phyloP scores from a whole-genome alignment of 2,113 vertebrate species.

The Hippocampus mohnikei region DNA sequence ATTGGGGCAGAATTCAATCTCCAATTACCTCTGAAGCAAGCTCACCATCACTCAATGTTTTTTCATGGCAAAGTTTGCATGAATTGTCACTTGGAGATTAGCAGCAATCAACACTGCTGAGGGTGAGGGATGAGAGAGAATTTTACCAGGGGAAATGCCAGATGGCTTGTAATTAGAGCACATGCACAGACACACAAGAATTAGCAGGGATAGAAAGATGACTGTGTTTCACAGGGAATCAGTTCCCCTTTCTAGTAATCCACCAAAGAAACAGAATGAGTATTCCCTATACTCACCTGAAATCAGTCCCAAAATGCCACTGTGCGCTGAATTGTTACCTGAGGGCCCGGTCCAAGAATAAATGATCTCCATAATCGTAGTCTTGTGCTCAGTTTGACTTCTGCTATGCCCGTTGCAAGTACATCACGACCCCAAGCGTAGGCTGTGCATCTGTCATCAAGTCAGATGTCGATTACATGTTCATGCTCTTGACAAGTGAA shows the following conservation, averaged over 20 bases:
- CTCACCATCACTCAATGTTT: constrained; percentile 32
- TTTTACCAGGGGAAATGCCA: constrained; percentile 66
- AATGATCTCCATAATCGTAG: constrained; percentile 30
- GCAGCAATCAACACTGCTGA: constrained; percentile 55
- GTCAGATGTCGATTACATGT: constrained; percentile 31
- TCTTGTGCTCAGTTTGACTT: constrained; percentile 41
- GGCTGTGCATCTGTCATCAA: constrained; percentile 37
- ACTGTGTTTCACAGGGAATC: constrained; percentile 57
- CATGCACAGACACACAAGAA: constrained; percentile 60
- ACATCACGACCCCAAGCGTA: constrained; percentile 40
- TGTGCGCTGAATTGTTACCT: constrained; percentile 33
- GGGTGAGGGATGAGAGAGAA: constrained; percentile 61
- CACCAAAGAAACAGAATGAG: constrained; percentile 55
- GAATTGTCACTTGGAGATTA: constrained; percentile 62
- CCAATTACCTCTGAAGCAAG: constrained; percentile 8
- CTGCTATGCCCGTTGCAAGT: constrained; percentile 39
- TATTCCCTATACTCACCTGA: constrained; percentile 52
- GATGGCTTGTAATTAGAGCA: constrained; percentile 71
- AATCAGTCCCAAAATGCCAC: constrained; percentile 61
- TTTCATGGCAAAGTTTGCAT: constrained; percentile 54
- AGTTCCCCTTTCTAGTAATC: constrained; percentile 45
- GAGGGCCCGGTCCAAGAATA: constrained; percentile 44
- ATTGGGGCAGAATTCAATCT: constrained; percentile 33
- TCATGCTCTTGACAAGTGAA: constrained; percentile 37
- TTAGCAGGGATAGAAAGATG: constrained; percentile 66